A percentile compares a stretch with the other conserved stretches of the same genome.
These are phyloP conservation scores for Rugalucina vietnamica DNA, from an alignment of 2,888 invertebrate genomes.

Conservation along the genomic window DNA sequence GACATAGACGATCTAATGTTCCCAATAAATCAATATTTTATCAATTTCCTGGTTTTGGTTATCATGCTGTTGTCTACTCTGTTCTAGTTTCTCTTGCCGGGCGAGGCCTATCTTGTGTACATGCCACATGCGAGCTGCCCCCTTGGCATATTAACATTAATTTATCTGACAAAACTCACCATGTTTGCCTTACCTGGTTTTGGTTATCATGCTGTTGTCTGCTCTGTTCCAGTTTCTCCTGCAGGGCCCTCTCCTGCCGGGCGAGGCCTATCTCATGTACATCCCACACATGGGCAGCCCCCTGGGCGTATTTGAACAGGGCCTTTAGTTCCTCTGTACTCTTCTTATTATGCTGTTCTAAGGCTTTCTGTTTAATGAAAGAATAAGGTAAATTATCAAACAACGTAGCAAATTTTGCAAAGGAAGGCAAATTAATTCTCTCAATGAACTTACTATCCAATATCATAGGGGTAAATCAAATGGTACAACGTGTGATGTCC, in stretches of 20 bases:
- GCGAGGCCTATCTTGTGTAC: constrained; percentile 82
- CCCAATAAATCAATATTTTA: too few relatives aligned
- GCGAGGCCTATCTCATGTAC: constrained; percentile 82
- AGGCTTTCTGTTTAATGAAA: constrained; percentile 70
- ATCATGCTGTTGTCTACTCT: constrained; percentile 81
- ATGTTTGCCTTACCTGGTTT: constrained; percentile 82
- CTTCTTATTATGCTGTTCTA: constrained; percentile 77
- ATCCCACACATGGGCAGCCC: constrained; percentile 83
- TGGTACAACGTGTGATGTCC: too few relatives aligned
- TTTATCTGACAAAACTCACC: too few relatives aligned
- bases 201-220: constrained; percentile 81
- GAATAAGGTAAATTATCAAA: too few relatives aligned
- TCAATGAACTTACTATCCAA: too few relatives aligned
- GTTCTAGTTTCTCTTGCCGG: constrained; percentile 81
- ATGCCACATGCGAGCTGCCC: constrained; percentile 83
- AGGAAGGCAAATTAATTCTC: too few relatives aligned
- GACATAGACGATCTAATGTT: too few relatives aligned
- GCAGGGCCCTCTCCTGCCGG: constrained; percentile 81
- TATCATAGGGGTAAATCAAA: too few relatives aligned
- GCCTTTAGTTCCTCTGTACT: constrained; percentile 76
- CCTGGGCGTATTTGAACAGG: constrained; percentile 82
- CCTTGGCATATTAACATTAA: constrained; percentile 82
- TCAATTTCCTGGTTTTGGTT: constrained; percentile 81
- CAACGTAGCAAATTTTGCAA: too few relatives aligned
- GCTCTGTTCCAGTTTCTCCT: constrained; percentile 81